Base-by-base conservation (phyloP, 2,113 vertebrate species). In the Dascyllus trimaculatus region DNA sequence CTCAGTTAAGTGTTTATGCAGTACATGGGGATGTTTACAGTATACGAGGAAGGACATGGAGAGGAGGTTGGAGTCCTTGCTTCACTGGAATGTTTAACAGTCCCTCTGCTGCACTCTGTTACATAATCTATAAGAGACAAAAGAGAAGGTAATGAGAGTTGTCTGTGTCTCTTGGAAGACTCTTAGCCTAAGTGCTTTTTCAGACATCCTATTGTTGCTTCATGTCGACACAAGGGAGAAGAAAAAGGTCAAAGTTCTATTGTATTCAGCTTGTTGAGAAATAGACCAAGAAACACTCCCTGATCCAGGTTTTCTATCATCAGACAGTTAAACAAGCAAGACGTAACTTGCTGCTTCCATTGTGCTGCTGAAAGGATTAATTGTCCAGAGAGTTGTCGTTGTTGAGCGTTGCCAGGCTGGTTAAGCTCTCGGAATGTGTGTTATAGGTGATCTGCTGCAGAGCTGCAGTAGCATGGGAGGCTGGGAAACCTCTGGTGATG, bases 381-480 rank as follows among this genome's bases (percentile, higher is more conserved):
- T 46, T 53, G 35, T 38, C 14, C 60, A 51, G 45, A 7, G 32
- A 35, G 32, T 11, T 25, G 21, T 40, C 38, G 1, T 1, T 7
- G 11, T 8, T 57, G 48, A 72, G 29, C 4, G 19, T 29, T 13
- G 2, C 14, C 60, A 51, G 52, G 7, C 19, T 56, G 17, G 53
- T 51, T 68, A 75, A 26, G 46, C 7, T 45, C 7, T 15, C 11
- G 11, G 21, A 2, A 49, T 51, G 9, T 69, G 26, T 77, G 10
- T 67, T 26, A 9, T 60, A 96, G 94, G 93, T 94, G 58, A 95
- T 96, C 78, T 93, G 85, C 74, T 95, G 94, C 79, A 94, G 70
- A 88, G 94, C 94, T 11, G 95, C 94, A 4, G 81, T 96, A 40
- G 90, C 94, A 60, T 96, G 94, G 95, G 92, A 92, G 74, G 85